Conservation (phyloP, 2,113 vertebrate genomes). For the Proteles cristata region DNA sequence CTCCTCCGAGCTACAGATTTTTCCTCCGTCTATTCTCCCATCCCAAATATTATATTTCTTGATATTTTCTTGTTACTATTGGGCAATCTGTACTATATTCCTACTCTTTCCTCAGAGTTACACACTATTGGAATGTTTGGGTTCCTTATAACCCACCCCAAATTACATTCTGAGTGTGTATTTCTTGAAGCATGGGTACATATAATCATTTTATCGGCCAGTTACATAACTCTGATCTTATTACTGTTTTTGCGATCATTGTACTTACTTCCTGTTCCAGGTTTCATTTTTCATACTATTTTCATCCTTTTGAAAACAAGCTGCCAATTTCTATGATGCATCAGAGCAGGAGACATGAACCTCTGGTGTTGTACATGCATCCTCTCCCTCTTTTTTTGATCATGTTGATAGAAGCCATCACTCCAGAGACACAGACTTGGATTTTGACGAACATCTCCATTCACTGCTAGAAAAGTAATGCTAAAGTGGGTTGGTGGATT, state of each 20-base stretch:
- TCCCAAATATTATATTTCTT: background rate
- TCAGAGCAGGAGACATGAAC: background rate
- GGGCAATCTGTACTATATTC: fast-evolving
- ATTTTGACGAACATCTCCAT: background rate
- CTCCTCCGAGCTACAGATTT: background rate
- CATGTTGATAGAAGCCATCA: background rate
- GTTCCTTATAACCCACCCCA: background rate
- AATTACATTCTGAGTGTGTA: background rate
- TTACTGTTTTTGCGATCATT: conserved; percentile 32
- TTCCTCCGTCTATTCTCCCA: background rate
- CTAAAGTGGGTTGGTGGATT: background rate
- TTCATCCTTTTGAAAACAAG: background rate
- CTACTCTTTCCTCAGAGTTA: background rate
- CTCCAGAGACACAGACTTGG: background rate
- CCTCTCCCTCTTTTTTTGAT: background rate
- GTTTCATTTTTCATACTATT: conserved; percentile 42
- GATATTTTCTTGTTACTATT: background rate
- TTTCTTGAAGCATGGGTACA: background rate
- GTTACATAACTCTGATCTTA: background rate
- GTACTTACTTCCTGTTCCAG: background rate
- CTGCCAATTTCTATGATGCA: background rate
- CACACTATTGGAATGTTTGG: background rate
- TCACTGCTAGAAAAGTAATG: background rate
- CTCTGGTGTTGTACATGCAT: too few relatives aligned
- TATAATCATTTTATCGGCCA: background rate